Percentiles rank a stretch among this genome's conserved stretches.
Conservation (phyloP, 2,797 vertebrate species). For the Nannoperca australis region DNA sequence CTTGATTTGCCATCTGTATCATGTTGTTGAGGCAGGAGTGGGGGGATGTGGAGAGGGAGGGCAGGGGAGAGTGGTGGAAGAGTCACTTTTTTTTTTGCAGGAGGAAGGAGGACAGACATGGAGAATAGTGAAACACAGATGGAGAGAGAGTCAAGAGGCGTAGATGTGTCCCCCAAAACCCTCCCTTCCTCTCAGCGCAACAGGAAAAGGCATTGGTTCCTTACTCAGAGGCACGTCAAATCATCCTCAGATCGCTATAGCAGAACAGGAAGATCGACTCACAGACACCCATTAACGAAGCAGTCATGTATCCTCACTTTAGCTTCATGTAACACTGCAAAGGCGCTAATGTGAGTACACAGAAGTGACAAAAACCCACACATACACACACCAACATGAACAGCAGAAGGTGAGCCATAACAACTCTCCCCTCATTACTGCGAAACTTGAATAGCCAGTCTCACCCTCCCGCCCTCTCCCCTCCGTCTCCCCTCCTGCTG, state of each 20-base stretch:
- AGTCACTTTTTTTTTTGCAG: conserved; percentile 22
- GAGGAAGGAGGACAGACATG: neutral
- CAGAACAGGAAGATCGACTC: conserved; percentile 48
- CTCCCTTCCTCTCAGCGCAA: conserved; percentile 3
- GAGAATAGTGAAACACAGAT: conserved; percentile 28
- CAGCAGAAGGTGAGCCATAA: conserved; percentile 72
- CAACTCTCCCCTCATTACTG: conserved; percentile 72
- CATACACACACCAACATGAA: conserved; percentile 14
- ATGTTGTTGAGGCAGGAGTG: conserved; percentile 8
- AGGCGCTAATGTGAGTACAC: conserved; percentile 62
- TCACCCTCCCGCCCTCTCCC: conserved; percentile 17
- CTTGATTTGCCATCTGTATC: conserved; percentile 73
- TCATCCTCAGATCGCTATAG: conserved; percentile 40
- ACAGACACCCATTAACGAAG: conserved; percentile 64
- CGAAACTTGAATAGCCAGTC: conserved; percentile 44
- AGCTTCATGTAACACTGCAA: conserved; percentile 45
- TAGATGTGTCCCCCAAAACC: neutral
- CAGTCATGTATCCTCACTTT: conserved; percentile 61
- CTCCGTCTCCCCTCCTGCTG: conserved; percentile 48
- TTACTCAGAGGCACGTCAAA: conserved; percentile 48
- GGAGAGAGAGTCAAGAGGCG: conserved; percentile 18
- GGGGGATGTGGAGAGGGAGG: conserved; percentile 16
- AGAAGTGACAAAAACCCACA: conserved; percentile 25
- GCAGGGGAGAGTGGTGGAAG: conserved; percentile 12
- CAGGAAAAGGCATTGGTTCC: conserved; percentile 30